Evolutionary conservation across 1,140 invertebrate species (phyloP), one percentile per base, ranked within the genome.

Genomic region (Lordiphosa stackelbergi): DNA sequence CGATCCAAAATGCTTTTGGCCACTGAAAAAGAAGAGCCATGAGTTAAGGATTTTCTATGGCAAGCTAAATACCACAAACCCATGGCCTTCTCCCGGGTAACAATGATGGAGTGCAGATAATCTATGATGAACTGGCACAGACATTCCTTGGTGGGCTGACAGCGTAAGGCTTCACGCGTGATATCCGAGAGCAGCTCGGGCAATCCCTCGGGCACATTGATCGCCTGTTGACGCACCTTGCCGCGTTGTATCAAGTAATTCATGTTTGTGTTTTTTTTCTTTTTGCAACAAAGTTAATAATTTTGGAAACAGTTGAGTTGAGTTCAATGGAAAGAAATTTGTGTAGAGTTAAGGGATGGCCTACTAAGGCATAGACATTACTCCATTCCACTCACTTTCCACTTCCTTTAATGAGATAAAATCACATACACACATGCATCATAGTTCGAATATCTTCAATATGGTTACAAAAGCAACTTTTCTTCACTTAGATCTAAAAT

Each of bases 141-240:
- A 5, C 85, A 87, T 24, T 87, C 83, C 22, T 92, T 87, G 16
- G 81, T 70, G 0, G 93, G 93, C 66, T 93, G 92, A 16, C 86
- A 89, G 34, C 92, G 88, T 1, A 94, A 73, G 4, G 93, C 91
- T 87, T 94, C 93, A 34, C 92, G 88, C 4, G 92, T 90, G 63
- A 94, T 93, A 85, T 94, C 93, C 0, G 90, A 88, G 83, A 93
- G 91, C 11, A 94, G 86, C 87, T 94, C 93, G 3, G 89, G 89
- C 4, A 94, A 87, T 3, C 93, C 93, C 59, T 93, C 91, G 1
- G 93, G 93, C 13, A 85, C 77, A 38, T 63, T 55, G 12, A 87
- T 87, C 5, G 79, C 66, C 60, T 86, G 85, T n/a, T 78, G 69
- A 13, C 85, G 81, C 10, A 79, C 40, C 54, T 78, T 87, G 8